Conservation (phyloP, 2,113 vertebrate species). For the Notothenia coriiceps region DNA sequence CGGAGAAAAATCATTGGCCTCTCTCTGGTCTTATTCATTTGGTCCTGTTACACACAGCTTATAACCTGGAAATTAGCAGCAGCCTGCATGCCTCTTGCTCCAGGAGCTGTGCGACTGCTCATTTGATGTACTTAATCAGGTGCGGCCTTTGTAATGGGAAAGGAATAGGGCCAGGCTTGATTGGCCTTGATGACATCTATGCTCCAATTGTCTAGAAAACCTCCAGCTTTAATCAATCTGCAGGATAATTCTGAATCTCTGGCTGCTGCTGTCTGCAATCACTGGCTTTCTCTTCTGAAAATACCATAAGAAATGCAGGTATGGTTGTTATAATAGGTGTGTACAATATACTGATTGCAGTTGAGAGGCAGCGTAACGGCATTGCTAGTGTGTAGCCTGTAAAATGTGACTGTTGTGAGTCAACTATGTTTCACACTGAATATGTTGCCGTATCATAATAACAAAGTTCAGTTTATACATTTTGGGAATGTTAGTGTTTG, state of each 20-base stretch:
- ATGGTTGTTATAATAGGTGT: conserved; percentile 43
- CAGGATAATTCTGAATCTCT: conserved; percentile 70
- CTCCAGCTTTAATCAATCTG: conserved; percentile 80
- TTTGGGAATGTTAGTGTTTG: background rate
- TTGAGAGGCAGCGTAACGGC: conserved; percentile 6
- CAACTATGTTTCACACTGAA: background rate
- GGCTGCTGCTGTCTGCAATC: conserved; percentile 53
- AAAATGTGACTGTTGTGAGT: conserved; percentile 19
- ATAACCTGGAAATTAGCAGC: conserved; percentile 82
- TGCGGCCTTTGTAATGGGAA: conserved; percentile 83
- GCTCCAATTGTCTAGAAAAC: conserved; percentile 84
- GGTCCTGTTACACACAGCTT: conserved; percentile 75
- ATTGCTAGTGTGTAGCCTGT: conserved; percentile 3
- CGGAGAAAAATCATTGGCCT: conserved; percentile 65
- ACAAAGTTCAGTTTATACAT: background rate
- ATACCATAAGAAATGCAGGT: conserved; percentile 62
- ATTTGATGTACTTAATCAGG: conserved; percentile 85
- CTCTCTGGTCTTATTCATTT: conserved; percentile 78
- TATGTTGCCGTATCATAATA: background rate
- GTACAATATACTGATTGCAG: conserved; percentile 40
- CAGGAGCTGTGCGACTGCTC: conserved; percentile 74
- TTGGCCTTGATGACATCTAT: conserved; percentile 86
- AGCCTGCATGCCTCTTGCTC: conserved; percentile 71
- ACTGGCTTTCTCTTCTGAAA: conserved; percentile 66
- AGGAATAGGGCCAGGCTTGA: conserved; percentile 80